Evolutionary conservation across 92 coral and sea anemone genomes (phyloP).

Genomic region (Epizoanthus stellaris): DNA sequence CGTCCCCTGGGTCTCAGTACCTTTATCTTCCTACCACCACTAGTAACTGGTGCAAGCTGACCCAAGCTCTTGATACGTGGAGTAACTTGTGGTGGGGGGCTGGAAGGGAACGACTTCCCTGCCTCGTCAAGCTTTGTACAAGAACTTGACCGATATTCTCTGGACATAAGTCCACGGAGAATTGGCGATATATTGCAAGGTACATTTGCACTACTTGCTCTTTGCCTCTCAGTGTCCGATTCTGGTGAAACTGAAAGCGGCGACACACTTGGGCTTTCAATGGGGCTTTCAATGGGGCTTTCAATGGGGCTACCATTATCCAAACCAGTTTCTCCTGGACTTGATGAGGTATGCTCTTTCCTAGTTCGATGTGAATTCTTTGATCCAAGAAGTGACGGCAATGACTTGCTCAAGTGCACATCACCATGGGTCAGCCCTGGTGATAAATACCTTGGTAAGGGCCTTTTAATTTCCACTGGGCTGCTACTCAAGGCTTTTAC

Average conservation of each 20-base stretch:
- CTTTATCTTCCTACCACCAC: conserved; percentile 17
- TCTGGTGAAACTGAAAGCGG: conserved; percentile 38
- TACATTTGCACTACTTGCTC: neutral
- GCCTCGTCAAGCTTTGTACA: conserved; percentile 36
- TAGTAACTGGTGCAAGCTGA: conserved; percentile 12
- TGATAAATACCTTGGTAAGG: conserved; percentile 18
- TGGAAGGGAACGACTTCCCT: neutral
- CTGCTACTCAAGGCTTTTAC: neutral
- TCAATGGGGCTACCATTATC: conserved; percentile 24
- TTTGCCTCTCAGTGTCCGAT: conserved; percentile 5
- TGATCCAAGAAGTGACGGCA: neutral
- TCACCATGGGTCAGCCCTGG: neutral
- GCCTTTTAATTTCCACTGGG: conserved; percentile 10
- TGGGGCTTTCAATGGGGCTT: conserved; percentile 20
- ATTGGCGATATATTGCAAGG: conserved; percentile 12
- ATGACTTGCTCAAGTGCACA: conserved; percentile 11
- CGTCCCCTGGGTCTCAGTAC: conserved; percentile 10
- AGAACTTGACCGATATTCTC: conserved; percentile 30
- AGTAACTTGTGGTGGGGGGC: conserved; percentile 24
- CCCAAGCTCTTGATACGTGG: conserved; percentile 36
- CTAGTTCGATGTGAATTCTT: neutral
- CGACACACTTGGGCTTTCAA: conserved; percentile 17
- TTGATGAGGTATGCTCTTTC: neutral
- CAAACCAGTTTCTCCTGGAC: too few species aligned
- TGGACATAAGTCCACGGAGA: neutral